phyloP scores from a whole-genome alignment of 2,888 invertebrate species.

The Andrena hattorfiana region DNA sequence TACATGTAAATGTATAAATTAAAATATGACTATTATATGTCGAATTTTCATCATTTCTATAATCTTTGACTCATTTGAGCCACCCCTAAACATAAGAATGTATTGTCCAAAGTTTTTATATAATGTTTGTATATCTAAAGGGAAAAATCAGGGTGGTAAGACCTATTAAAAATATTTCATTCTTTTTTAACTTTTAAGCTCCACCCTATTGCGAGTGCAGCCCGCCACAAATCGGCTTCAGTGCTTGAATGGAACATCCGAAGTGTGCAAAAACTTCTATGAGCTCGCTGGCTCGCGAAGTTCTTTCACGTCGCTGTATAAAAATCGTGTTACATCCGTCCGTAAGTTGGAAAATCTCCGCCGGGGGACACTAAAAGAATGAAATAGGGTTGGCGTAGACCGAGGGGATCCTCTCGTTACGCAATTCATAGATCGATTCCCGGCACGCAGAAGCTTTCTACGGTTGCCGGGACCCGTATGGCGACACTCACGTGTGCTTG shows the following conservation, averaged over 20 bases:
- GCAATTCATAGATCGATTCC: conserved; percentile 25
- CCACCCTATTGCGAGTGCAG: not conserved
- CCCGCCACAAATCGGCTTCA: not conserved
- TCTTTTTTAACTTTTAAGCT: no score
- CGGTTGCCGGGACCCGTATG: not conserved
- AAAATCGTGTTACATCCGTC: conserved; percentile 9
- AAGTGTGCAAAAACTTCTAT: not conserved
- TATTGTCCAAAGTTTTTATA: no score
- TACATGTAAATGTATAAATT: no score
- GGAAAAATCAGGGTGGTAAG: no score
- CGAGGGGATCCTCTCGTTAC: not conserved
- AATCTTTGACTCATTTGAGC: no score
- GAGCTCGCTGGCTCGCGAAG: not conserved
- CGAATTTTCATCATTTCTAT: no score
- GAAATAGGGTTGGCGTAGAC: conserved; percentile 23
- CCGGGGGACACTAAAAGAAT: conserved; percentile 14
- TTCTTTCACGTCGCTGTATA: conserved; percentile 1
- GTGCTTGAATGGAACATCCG: not conserved
- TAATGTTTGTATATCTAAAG: no score
- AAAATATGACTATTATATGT: no score
- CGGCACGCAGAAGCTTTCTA: conserved; percentile 16
- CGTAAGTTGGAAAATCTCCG: conserved; percentile 1
- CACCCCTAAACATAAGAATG: no score
- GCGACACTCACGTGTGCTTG: not conserved
- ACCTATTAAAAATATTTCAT: no score